Conservation (phyloP, 2,797 vertebrate species). For the Cynopterus sphinx region DNA sequence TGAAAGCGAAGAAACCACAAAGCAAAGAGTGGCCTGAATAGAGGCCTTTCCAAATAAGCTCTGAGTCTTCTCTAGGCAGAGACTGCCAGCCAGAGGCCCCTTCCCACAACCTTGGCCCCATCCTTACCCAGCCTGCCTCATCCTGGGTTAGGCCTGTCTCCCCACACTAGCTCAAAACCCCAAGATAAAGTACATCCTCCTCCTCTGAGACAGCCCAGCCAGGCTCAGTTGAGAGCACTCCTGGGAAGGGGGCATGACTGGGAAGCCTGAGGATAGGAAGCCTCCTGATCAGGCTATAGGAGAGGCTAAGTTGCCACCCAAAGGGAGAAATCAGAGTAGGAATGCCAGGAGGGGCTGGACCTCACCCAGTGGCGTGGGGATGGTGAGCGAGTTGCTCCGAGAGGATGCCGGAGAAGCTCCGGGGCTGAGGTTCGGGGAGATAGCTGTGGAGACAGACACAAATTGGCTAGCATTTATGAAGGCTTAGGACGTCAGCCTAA, state of each 20-base stretch:
- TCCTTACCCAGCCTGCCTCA: neutral
- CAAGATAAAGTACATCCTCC: neutral
- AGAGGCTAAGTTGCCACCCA: neutral
- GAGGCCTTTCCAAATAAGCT: neutral
- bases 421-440: slow-evolving; percentile 89
- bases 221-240: neutral
- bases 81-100: neutral
- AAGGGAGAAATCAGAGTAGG: neutral
- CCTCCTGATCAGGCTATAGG: neutral
- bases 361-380: slow-evolving; percentile 86
- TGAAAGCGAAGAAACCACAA: neutral
- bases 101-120: neutral
- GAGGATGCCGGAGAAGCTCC: slow-evolving; percentile 88
- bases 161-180: neutral
- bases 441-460: slow-evolving; percentile 81
- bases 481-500: neutral
- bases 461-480: neutral
- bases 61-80: neutral
- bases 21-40: neutral
- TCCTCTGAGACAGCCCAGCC: neutral
- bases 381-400: slow-evolving; percentile 87
- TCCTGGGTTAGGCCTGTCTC: neutral
- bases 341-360: neutral
- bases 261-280: neutral
- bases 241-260: neutral